These are phyloP conservation scores for Ypsolopha sequella DNA, from an alignment of 2,888 invertebrate species.

Conservation along the genomic window DNA sequence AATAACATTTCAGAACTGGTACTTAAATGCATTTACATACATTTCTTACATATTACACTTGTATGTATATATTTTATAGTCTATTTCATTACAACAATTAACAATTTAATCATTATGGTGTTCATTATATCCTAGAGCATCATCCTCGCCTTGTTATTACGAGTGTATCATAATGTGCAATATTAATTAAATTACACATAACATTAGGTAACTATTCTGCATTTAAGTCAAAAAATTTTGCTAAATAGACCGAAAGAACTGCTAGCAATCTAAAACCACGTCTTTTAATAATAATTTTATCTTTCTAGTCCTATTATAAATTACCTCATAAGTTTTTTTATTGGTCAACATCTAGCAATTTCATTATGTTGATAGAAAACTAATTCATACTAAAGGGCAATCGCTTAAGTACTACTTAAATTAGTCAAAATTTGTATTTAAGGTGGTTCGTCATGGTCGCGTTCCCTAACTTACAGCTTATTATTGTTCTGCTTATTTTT, in stretches of 20 bases:
- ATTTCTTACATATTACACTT: no score
- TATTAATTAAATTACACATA: not conserved
- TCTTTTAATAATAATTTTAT: not conserved
- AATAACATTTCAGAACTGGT: no score
- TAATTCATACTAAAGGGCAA: not conserved
- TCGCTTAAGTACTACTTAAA: not conserved
- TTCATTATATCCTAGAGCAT: no score
- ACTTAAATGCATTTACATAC: no score
- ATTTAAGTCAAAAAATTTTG: not conserved
- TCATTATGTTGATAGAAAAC: conserved; percentile 8
- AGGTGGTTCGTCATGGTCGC: no score
- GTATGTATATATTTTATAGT: no score
- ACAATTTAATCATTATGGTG: no score
- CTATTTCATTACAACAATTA: no score
- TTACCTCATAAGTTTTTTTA: conserved; percentile 39
- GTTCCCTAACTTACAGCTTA: no score
- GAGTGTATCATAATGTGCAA: not conserved
- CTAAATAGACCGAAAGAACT: not conserved
- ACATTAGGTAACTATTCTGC: not conserved
- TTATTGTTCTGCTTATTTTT: no score
- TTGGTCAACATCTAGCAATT: conserved; percentile 39
- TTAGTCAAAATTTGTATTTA: not conserved
- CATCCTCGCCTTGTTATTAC: not conserved
- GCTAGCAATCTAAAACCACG: not conserved
- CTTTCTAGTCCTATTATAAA: conserved; percentile 11